phyloP scores from a whole-genome alignment of 2,113 vertebrate species.

The Actenoides lindsayi region DNA sequence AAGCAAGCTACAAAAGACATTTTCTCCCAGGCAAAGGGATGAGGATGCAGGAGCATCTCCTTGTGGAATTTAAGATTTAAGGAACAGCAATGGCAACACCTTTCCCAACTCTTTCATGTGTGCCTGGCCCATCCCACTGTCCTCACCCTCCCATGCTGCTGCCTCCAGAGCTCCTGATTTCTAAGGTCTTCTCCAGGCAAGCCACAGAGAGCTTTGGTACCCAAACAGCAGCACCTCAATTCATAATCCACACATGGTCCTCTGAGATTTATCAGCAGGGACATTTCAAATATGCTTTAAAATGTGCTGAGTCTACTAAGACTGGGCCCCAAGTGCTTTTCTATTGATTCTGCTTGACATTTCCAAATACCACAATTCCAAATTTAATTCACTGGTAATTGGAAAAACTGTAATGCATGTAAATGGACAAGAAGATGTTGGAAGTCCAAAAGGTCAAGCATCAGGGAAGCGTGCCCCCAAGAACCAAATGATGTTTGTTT shows the following conservation, averaged over 20 bases:
- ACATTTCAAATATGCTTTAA: slow-evolving; percentile 58
- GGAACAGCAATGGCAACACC: not conserved
- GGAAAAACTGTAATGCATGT: slow-evolving; percentile 72
- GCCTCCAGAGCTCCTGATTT: not conserved
- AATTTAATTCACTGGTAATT: slow-evolving; percentile 73
- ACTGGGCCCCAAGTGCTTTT: slow-evolving; percentile 63
- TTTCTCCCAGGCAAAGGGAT: not conserved
- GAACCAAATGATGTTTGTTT: slow-evolving; percentile 60
- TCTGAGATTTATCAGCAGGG: slow-evolving; percentile 43
- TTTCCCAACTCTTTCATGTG: not conserved
- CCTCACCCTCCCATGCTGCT: not conserved
- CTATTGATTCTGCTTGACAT: slow-evolving; percentile 74
- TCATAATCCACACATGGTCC: not conserved
- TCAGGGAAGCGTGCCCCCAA: slow-evolving; percentile 54
- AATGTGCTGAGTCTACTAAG: slow-evolving; percentile 67
- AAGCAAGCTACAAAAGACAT: not conserved
- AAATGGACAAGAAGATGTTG: slow-evolving; percentile 65
- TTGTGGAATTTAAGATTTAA: not conserved
- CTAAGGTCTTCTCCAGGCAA: not conserved
- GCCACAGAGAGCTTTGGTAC: not conserved
- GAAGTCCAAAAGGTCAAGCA: slow-evolving; percentile 73
- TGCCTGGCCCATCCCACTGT: not conserved
- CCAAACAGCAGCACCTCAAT: not conserved
- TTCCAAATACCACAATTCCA: slow-evolving; percentile 76
- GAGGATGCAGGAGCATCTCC: not conserved